Conservation (phyloP, 2,113 vertebrate species). For the Perca schrenkii region DNA sequence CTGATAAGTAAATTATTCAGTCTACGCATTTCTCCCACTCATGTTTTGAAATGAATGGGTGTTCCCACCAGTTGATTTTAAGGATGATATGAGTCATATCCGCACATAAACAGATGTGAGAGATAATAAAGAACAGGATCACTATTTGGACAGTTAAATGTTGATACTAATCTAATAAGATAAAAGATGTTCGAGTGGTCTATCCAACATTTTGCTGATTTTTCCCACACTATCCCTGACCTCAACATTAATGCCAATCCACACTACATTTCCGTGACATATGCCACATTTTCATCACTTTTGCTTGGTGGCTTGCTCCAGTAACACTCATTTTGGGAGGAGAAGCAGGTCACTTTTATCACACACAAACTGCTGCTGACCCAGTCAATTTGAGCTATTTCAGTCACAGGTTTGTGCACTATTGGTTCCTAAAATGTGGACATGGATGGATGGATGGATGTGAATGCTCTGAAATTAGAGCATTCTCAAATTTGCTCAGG, state of each 20-base stretch:
- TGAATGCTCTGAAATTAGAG: no score
- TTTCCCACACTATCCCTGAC: not conserved
- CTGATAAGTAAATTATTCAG: conserved; percentile 31
- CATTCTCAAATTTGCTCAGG: not conserved
- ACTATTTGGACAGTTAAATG: conserved; percentile 25
- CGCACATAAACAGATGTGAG: conserved; percentile 27
- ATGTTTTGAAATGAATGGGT: conserved; percentile 47
- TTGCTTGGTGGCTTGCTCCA: not conserved
- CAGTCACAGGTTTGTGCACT: not conserved
- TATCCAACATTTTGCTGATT: not conserved
- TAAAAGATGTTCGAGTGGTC: not conserved
- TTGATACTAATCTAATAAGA: not conserved
- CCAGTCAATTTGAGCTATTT: conserved; percentile 9
- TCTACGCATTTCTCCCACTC: conserved; percentile 38
- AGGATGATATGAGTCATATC: conserved; percentile 46
- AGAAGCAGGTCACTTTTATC: conserved; percentile 30
- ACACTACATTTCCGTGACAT: not conserved
- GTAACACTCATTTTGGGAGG: not conserved
- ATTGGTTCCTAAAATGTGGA: not conserved
- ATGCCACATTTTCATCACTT: not conserved
- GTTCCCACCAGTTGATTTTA: conserved; percentile 28
- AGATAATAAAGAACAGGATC: not conserved
- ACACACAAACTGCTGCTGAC: not conserved
- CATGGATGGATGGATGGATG: not conserved
- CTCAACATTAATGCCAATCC: not conserved